These are phyloP conservation scores for Heliconius eleuchia DNA, from an alignment of 1,140 invertebrate genomes.

Conservation along the genomic window DNA sequence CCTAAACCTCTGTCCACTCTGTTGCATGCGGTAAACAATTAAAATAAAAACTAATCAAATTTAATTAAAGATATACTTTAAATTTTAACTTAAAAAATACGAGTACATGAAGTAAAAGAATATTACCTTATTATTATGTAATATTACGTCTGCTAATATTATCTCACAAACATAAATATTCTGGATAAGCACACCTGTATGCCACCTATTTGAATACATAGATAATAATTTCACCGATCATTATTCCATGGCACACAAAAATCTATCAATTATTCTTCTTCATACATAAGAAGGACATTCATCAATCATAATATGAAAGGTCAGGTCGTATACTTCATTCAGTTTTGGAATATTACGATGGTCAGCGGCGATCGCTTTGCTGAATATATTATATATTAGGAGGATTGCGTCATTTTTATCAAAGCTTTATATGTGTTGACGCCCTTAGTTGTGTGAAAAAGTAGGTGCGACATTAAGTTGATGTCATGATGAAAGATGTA, in stretches of 20 bases:
- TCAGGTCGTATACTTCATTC: neutral
- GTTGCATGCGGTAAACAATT: too few species aligned
- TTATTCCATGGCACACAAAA: neutral
- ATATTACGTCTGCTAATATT: too few species aligned
- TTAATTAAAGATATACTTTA: too few species aligned
- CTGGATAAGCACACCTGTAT: too few species aligned
- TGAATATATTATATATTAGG: neutral
- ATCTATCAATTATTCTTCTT: conserved; percentile 5
- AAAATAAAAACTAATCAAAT: too few species aligned
- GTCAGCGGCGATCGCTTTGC: neutral
- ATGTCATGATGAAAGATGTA: neutral
- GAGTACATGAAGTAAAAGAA: too few species aligned
- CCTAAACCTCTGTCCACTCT: too few species aligned
- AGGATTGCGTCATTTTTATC: neutral
- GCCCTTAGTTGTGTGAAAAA: neutral
- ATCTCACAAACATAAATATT: too few species aligned
- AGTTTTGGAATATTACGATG: neutral
- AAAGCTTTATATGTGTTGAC: neutral
- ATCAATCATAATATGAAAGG: conserved; percentile 6
- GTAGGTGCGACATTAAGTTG: neutral
- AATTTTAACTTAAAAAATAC: too few species aligned
- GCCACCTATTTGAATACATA: too few species aligned
- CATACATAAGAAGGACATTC: neutral
- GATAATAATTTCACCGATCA: neutral
- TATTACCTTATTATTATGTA: too few species aligned